These are phyloP conservation scores for Uropetala carovei DNA, from an alignment of 2,888 invertebrate genomes.

Conservation along the genomic window DNA sequence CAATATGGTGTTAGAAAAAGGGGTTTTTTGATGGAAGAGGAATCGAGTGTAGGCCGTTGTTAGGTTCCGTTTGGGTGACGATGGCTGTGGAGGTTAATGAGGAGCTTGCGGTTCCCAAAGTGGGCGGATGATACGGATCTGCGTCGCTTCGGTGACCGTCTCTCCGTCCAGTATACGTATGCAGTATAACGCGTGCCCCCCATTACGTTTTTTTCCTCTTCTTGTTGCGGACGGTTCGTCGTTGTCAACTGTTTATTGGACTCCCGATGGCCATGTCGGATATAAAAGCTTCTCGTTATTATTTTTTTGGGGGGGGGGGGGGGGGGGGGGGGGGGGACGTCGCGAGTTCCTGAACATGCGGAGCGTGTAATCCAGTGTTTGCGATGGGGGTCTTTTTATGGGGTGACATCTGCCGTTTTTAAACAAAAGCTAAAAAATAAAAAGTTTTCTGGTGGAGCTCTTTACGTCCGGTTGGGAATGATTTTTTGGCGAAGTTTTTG, in stretches of 20 bases:
- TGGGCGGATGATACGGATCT: slow-evolving; percentile 61
- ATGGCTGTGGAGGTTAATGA: background rate
- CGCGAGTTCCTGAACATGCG: background rate
- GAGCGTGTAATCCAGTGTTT: slow-evolving; percentile 23
- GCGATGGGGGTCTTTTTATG: background rate
- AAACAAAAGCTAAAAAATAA: background rate
- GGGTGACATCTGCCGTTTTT: background rate
- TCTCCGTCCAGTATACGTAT: background rate
- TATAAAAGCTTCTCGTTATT: background rate
- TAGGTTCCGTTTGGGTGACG: background rate
- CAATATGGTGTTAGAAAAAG: background rate
- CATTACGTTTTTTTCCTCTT: background rate
- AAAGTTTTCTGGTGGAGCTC: background rate
- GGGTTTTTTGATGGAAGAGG: too few relatives aligned
- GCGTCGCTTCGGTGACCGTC: slow-evolving; percentile 48
- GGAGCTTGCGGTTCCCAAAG: background rate
- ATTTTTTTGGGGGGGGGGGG: too few relatives aligned
- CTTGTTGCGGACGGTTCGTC: background rate
- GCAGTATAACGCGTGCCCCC: background rate
- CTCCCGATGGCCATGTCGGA: background rate
- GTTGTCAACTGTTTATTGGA: background rate
- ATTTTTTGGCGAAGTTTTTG: background rate
- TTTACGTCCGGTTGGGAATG: background rate
- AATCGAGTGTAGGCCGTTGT: background rate
- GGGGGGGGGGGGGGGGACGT: too few relatives aligned